phyloP scores from a whole-genome alignment of 2,888 invertebrate species.

The Morpho helenor region DNA sequence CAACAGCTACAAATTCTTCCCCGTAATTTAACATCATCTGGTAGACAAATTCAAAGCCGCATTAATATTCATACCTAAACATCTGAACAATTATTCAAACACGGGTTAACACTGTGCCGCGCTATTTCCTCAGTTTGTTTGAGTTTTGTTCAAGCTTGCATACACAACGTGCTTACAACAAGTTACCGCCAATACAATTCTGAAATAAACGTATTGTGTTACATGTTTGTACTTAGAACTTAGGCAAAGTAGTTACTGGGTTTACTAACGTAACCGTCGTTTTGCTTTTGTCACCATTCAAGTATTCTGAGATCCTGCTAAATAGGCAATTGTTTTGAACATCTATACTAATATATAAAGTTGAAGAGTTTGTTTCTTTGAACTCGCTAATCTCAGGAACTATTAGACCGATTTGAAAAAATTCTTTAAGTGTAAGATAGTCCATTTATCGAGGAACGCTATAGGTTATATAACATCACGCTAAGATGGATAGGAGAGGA shows the following conservation, averaged over 20 bases:
- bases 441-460: too few species aligned
- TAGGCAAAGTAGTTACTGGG: conserved; percentile 38
- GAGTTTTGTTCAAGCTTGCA: conserved; percentile 49
- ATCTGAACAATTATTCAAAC: conserved; percentile 51
- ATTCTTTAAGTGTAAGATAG: too few species aligned
- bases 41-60: conserved; percentile 30
- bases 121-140: conserved; percentile 35
- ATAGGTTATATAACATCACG: too few species aligned
- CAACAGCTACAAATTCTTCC: conserved; percentile 7
- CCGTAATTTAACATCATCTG: conserved; percentile 23
- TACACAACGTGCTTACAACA: conserved; percentile 45
- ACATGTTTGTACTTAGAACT: conserved; percentile 49
- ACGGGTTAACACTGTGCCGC: conserved; percentile 41
- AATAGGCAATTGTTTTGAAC: not conserved
- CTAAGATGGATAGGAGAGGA: too few species aligned
- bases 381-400: too few species aligned
- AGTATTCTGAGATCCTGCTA: conserved; percentile 1
- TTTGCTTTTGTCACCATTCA: conserved; percentile 14
- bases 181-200: conserved; percentile 47
- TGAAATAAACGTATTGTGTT: conserved; percentile 60
- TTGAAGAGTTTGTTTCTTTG: too few species aligned
- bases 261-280: conserved; percentile 26
- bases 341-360: not conserved
- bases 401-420: too few species aligned
- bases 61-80: conserved; percentile 58